Conservation (phyloP, 2,797 vertebrate species). For the Tolypeutes matacus region DNA sequence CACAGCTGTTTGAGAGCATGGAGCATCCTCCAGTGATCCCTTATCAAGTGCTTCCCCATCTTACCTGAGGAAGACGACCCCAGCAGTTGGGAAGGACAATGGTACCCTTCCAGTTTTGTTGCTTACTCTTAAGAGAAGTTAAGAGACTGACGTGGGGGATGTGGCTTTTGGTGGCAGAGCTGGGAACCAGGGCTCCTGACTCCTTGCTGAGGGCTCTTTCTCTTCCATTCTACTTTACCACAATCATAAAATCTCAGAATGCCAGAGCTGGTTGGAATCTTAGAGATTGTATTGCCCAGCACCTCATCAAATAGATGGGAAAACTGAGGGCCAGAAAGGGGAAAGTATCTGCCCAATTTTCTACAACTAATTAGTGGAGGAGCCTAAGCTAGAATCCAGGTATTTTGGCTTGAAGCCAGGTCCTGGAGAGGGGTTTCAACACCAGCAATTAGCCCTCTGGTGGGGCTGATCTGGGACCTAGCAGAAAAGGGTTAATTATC, state of each 20-base stretch:
- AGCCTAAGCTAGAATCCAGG: background rate
- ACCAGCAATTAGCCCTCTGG: background rate
- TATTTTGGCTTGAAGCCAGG: background rate
- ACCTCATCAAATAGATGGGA: background rate
- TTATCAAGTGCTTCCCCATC: background rate
- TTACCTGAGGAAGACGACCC: background rate
- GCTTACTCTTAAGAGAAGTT: background rate
- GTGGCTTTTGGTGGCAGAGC: background rate
- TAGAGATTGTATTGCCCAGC: background rate
- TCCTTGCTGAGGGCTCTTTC: background rate
- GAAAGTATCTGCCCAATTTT: background rate
- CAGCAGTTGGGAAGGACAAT: background rate
- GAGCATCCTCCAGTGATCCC: background rate
- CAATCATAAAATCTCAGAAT: background rate
- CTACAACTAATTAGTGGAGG: background rate
- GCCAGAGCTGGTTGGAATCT: background rate
- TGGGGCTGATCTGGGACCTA: background rate
- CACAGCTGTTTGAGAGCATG: background rate
- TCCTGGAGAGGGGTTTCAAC: background rate
- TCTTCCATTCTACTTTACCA: background rate
- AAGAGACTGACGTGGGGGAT: background rate
- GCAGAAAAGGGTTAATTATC: background rate
- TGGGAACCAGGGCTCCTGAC: background rate
- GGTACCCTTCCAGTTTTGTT: background rate
- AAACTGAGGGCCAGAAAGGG: background rate